Conservation (phyloP, 2,888 invertebrate species). For the Trissolcus japonicus region DNA sequence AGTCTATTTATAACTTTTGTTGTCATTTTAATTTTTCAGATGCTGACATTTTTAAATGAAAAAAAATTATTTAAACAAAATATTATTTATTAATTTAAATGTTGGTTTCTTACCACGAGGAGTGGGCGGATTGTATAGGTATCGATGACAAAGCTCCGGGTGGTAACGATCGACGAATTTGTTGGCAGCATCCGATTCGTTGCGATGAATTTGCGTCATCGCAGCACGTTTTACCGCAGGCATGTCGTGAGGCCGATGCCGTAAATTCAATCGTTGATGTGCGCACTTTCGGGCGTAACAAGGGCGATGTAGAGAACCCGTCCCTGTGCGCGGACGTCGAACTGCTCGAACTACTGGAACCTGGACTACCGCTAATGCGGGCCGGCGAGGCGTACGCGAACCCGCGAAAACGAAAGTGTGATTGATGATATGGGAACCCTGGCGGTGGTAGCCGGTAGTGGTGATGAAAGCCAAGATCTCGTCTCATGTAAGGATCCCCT, state of each 20-base stretch:
- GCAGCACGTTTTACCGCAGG: conserved; percentile 72
- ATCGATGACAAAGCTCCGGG: conserved; percentile 76
- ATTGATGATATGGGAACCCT: conserved; percentile 75
- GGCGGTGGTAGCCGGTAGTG: conserved; percentile 79
- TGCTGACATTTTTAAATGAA: too few species aligned
- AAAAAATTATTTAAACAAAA: too few species aligned
- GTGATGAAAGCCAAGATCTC: conserved; percentile 79
- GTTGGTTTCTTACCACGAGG: conserved; percentile 69
- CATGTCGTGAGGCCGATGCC: conserved; percentile 62
- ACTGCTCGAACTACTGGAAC: conserved; percentile 77
- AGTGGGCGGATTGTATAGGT: conserved; percentile 67
- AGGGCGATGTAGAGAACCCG: conserved; percentile 73
- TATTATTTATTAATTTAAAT: too few species aligned
- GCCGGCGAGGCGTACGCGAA: conserved; percentile 74
- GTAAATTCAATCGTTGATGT: conserved; percentile 72
- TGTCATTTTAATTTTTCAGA: too few species aligned
- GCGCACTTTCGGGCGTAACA: conserved; percentile 74
- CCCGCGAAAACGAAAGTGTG: conserved; percentile 73
- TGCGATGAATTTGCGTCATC: conserved; percentile 77
- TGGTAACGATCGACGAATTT: conserved; percentile 79
- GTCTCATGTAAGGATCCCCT: conserved; percentile 79
- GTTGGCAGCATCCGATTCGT: conserved; percentile 79
- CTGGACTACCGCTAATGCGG: conserved; percentile 75
- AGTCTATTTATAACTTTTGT: too few species aligned
- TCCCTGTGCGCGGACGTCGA: conserved; percentile 76